Percentiles rank a stretch among this genome's conserved stretches.
These are phyloP conservation scores for Motacilla alba DNA, from an alignment of 2,113 vertebrate genomes.

Conservation along the genomic window DNA sequence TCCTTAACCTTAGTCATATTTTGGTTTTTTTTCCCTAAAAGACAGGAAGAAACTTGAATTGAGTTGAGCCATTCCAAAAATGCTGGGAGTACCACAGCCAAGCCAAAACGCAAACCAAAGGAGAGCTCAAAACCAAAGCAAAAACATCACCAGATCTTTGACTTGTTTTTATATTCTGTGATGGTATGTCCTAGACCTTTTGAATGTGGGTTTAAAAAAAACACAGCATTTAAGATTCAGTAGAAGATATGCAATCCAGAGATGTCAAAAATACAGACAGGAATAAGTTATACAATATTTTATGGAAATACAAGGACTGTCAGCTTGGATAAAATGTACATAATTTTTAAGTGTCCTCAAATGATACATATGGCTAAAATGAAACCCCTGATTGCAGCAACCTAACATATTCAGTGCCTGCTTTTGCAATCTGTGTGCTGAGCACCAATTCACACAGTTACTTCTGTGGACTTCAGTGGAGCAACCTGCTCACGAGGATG, in stretches of 20 bases:
- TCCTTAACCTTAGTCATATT: neutral
- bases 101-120: neutral
- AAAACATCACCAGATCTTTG: neutral
- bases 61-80: neutral
- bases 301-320: conserved; percentile 37
- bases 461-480: neutral
- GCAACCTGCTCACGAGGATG: neutral
- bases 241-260: conserved; percentile 51
- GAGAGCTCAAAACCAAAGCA: conserved; percentile 5
- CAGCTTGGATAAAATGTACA: conserved; percentile 13
- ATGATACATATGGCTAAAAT: conserved; percentile 51
- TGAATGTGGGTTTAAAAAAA: conserved; percentile 16
- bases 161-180: neutral
- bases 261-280: conserved; percentile 13
- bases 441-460: neutral
- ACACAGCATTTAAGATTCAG: conserved; percentile 29
- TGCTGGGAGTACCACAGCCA: neutral
- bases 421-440: neutral
- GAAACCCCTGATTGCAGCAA: conserved; percentile 42
- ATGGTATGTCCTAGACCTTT: neutral
- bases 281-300: conserved; percentile 8
- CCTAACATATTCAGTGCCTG: neutral
- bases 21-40: neutral
- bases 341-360: conserved; percentile 7
- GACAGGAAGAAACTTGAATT: neutral